These are phyloP conservation scores for Macroteleia sp. DNA, from an alignment of 2,888 invertebrate genomes.

Conservation along the genomic window DNA sequence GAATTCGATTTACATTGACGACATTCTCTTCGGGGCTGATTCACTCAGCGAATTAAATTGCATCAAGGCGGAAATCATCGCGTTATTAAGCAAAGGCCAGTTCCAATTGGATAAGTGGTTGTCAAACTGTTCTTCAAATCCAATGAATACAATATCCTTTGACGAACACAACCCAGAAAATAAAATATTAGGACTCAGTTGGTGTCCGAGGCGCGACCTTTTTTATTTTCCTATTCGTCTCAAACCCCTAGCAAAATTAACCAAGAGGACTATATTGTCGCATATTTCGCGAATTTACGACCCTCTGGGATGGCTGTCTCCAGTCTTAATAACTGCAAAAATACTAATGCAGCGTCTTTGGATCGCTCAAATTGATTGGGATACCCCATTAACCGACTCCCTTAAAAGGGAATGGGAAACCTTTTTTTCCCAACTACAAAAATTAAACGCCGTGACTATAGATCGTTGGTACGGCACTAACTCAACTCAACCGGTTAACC, in stretches of 20 bases:
- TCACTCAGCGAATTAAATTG: too few relatives aligned
- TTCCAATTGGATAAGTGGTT: background rate
- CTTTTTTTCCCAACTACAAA: background rate
- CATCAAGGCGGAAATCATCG: too few relatives aligned
- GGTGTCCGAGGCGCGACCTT: background rate
- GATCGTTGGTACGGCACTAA: background rate
- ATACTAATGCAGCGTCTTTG: background rate
- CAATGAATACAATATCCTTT: background rate
- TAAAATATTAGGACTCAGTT: background rate
- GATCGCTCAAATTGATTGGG: background rate
- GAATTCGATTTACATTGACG: too few relatives aligned
- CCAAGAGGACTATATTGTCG: background rate
- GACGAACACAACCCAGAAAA: background rate
- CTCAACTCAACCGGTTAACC: background rate
- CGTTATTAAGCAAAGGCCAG: background rate
- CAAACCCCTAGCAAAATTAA: background rate
- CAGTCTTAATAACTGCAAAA: background rate
- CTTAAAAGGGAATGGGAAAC: background rate
- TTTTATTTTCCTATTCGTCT: background rate
- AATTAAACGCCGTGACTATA: background rate
- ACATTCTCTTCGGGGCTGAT: background rate
- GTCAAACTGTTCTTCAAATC: background rate
- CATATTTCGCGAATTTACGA: background rate
- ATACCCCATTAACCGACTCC: background rate
- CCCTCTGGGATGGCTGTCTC: background rate